phyloP scores from a whole-genome alignment of 2,888 invertebrate genomes.

The Eumerus sabulonum region DNA sequence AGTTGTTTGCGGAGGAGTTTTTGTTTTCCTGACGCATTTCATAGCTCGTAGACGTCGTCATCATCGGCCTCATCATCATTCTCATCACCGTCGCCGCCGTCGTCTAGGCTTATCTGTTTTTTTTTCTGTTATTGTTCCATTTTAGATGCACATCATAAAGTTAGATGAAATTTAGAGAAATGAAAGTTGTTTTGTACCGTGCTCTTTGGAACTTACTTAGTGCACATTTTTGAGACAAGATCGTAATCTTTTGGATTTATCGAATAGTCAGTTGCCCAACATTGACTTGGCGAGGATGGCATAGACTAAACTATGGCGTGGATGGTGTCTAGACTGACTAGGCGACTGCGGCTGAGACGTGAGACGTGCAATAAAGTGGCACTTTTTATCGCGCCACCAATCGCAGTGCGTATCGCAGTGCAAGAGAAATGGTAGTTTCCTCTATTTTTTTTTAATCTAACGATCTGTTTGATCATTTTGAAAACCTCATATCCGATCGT shows the following conservation, averaged over 20 bases:
- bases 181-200: conserved; percentile 24
- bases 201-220: conserved; percentile 26
- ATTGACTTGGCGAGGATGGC: conserved; percentile 6
- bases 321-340: conserved; percentile 60
- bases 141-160: conserved; percentile 48
- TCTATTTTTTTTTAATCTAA: conserved; percentile 3
- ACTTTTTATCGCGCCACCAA: conserved; percentile 40
- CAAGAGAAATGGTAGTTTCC: too few species aligned
- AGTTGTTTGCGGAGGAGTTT: conserved; percentile 28
- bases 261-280: conserved; percentile 26
- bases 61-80: background rate
- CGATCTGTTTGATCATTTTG: conserved; percentile 13
- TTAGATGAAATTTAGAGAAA: conserved; percentile 45
- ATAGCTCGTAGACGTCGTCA: too few species aligned
- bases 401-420: too few species aligned
- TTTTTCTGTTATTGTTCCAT: conserved; percentile 37
- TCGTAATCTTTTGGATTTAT: conserved; percentile 61
- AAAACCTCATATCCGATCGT: conserved; percentile 60
- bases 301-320: conserved; percentile 55
- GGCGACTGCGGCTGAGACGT: conserved; percentile 35
- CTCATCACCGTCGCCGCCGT: conserved; percentile 9
- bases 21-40: conserved; percentile 22
- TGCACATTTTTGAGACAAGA: conserved; percentile 43
- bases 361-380: conserved; percentile 43
- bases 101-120: too few species aligned